phyloP scores from a whole-genome alignment of 2,888 invertebrate genomes.

The Abrostola tripartita region DNA sequence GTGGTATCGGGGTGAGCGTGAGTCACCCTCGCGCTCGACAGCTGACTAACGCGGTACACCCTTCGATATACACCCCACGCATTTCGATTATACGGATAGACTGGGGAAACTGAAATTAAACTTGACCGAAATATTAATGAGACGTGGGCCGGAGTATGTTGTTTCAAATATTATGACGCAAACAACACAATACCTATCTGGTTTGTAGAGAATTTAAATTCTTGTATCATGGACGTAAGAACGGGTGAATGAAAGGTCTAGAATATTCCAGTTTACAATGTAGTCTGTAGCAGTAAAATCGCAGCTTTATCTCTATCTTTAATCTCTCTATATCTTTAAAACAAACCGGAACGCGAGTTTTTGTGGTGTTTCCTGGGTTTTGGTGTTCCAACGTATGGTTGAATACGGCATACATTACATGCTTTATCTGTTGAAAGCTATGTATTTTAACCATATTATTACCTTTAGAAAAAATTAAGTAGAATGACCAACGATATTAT shows the following conservation, averaged over 20 bases:
- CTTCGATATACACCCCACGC: slow-evolving; percentile 46
- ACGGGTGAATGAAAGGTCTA: not conserved
- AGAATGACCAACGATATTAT: no score
- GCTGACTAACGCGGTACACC: slow-evolving; percentile 57
- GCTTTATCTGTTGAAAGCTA: no score
- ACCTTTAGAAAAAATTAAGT: no score
- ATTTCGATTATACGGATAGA: slow-evolving; percentile 31
- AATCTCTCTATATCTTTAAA: no score
- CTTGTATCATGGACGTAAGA: not conserved
- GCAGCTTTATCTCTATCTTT: no score
- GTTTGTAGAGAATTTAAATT: not conserved
- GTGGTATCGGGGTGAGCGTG: slow-evolving; percentile 46
- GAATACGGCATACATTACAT: no score
- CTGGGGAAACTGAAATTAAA: slow-evolving; percentile 51
- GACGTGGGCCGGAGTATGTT: not conserved
- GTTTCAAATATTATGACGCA: not conserved
- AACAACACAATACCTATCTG: not conserved
- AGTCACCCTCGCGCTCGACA: slow-evolving; percentile 56
- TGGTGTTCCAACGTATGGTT: no score
- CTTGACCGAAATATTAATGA: slow-evolving; percentile 52
- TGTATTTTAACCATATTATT: no score
- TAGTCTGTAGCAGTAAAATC: no score
- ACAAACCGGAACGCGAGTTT: no score
- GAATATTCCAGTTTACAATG: no score
- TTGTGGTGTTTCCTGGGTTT: no score